Percentiles rank a stretch among this genome's conserved stretches.
These are phyloP conservation scores for Australoheros scitulus DNA, from an alignment of 2,113 vertebrate species.

Conservation along the genomic window DNA sequence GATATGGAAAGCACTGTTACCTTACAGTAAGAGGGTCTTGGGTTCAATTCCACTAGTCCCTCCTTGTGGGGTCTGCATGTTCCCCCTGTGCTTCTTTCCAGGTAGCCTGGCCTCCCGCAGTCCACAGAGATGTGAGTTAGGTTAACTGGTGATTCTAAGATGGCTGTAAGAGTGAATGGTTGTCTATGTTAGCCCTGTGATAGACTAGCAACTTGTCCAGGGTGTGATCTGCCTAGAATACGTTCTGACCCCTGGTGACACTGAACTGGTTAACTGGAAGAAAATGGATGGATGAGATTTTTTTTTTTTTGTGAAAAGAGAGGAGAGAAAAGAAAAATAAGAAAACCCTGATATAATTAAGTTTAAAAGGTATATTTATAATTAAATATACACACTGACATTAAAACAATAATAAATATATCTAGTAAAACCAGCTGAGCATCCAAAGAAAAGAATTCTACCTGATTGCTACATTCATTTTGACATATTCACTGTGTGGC, in stretches of 20 bases:
- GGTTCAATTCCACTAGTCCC: neutral
- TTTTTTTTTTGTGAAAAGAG: neutral
- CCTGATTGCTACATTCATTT: neutral
- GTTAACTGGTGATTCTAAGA: neutral
- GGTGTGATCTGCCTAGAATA: neutral
- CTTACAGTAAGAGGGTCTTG: no score
- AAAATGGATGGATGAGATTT: neutral
- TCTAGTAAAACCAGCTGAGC: neutral
- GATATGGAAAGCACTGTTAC: no score
- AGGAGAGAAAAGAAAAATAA: neutral
- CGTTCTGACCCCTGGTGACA: neutral
- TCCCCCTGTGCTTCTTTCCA: neutral
- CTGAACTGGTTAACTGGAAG: neutral
- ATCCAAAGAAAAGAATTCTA: neutral
- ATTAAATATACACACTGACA: neutral
- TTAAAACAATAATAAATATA: neutral
- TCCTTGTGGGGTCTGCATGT: neutral
- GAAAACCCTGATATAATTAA: neutral
- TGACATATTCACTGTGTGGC: neutral
- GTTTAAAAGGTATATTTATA: neutral
- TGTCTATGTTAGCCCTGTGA: neutral
- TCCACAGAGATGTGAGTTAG: neutral
- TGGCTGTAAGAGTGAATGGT: neutral
- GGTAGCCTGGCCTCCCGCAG: neutral
- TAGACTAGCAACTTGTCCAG: neutral